Conservation (phyloP, 2,113 vertebrate genomes). For the Anoplopoma fimbria region DNA sequence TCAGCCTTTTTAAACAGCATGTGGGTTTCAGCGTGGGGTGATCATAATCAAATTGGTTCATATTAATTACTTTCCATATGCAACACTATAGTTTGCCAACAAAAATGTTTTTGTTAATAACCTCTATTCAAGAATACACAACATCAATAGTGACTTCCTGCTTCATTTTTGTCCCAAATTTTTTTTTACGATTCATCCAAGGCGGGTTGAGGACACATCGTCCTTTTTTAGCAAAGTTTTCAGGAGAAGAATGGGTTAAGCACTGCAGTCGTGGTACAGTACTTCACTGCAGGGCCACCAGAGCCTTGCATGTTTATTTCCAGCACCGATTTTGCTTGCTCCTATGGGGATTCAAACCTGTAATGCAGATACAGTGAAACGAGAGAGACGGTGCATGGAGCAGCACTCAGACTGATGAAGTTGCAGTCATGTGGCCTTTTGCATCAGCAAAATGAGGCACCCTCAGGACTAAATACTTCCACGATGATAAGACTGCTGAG, state of each 20-base stretch:
- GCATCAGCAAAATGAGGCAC: constrained; percentile 58
- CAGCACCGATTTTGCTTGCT: constrained; percentile 22
- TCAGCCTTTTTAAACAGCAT: too few species aligned
- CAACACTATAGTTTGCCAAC: background rate
- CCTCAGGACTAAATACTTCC: constrained; percentile 33
- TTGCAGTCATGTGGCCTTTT: constrained; percentile 55
- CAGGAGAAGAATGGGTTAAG: constrained; percentile 21
- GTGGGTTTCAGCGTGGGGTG: background rate
- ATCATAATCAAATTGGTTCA: background rate
- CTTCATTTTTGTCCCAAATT: background rate
- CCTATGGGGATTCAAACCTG: constrained; percentile 36
- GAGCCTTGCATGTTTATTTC: constrained; percentile 41
- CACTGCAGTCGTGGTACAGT: background rate
- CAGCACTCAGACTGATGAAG: constrained; percentile 52
- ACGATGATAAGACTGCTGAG: constrained; percentile 34
- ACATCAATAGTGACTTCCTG: background rate
- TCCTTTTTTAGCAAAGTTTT: background rate
- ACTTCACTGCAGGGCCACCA: constrained; percentile 14
- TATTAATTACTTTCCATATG: too few species aligned
- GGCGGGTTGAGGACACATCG: background rate
- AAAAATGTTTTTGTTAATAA: background rate
- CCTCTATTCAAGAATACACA: background rate
- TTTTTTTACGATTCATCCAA: background rate
- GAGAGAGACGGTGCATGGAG: constrained; percentile 31
- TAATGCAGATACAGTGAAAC: constrained; percentile 47